Percentiles rank a stretch among this genome's conserved stretches.
phyloP scores from a whole-genome alignment of 2,797 vertebrate species.

The Cygnus olor region DNA sequence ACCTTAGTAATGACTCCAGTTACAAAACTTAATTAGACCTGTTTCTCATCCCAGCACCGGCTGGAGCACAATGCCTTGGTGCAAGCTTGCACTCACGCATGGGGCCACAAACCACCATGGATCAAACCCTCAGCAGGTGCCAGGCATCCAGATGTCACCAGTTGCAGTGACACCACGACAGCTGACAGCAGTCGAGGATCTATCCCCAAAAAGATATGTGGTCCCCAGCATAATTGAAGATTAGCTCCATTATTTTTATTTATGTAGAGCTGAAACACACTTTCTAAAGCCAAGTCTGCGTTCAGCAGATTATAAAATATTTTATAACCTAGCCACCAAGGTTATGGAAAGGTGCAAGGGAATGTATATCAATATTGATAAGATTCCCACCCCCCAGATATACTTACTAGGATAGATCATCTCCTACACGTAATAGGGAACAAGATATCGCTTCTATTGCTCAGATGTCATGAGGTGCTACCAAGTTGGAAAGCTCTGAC shows the following conservation, averaged over 20 bases:
- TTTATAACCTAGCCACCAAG: background rate
- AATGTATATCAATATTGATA: background rate
- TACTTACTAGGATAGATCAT: background rate
- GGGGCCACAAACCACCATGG: background rate
- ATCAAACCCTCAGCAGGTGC: background rate
- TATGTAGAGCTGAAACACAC: background rate
- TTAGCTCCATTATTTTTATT: background rate
- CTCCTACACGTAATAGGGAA: background rate
- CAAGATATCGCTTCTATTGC: background rate
- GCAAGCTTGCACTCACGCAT: background rate
- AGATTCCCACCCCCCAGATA: background rate
- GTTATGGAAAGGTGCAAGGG: background rate
- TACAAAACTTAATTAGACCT: conserved; percentile 21
- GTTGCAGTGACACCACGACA: rapidly evolving
- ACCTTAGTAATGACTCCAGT: conserved; percentile 11
- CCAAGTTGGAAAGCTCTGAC: background rate
- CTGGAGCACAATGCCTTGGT: background rate
- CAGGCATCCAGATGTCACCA: background rate
- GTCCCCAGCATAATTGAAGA: background rate
- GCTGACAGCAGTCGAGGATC: background rate
- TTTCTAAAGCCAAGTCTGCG: background rate
- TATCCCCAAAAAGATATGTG: background rate
- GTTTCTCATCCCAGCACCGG: background rate
- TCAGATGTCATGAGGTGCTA: background rate
- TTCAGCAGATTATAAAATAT: background rate